Conservation (phyloP, 2,797 vertebrate species). For the Myotis myotis region DNA sequence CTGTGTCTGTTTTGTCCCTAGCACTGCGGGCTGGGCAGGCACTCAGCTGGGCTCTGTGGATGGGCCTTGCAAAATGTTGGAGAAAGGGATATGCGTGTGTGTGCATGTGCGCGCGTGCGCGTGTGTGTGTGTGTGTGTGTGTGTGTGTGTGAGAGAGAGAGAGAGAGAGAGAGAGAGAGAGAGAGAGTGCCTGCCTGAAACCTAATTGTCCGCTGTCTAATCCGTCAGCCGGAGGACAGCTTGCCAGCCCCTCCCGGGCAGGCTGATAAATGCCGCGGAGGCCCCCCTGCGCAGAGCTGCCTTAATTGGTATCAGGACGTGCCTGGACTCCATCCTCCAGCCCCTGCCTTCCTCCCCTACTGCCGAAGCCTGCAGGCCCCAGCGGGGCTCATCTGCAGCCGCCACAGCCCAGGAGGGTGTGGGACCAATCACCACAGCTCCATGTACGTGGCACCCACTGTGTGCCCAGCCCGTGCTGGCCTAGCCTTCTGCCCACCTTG, state of each 20-base stretch:
- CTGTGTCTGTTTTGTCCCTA: conserved; percentile 75
- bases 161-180: neutral
- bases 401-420: neutral
- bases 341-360: conserved; percentile 14
- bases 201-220: conserved; percentile 88
- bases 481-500: neutral
- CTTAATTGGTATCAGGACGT: conserved; percentile 83
- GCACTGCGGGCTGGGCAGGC: conserved; percentile 67
- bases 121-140: too few species aligned
- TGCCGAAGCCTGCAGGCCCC: neutral
- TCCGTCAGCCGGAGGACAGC: conserved; percentile 86
- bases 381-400: neutral
- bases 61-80: conserved; percentile 80
- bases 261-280: conserved; percentile 83
- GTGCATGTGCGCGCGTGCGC: conserved; percentile 4
- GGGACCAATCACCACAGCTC: neutral
- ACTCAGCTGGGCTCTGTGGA: conserved; percentile 80
- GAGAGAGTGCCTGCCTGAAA: conserved; percentile 74
- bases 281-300: conserved; percentile 69
- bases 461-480: neutral
- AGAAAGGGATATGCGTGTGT: conserved; percentile 66
- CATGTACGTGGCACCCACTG: neutral
- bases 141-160: too few species aligned
- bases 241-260: conserved; percentile 82
- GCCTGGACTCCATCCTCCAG: conserved; percentile 65